phyloP scores from a whole-genome alignment of 2,888 invertebrate species.

The Acrobeloides nanus region DNA sequence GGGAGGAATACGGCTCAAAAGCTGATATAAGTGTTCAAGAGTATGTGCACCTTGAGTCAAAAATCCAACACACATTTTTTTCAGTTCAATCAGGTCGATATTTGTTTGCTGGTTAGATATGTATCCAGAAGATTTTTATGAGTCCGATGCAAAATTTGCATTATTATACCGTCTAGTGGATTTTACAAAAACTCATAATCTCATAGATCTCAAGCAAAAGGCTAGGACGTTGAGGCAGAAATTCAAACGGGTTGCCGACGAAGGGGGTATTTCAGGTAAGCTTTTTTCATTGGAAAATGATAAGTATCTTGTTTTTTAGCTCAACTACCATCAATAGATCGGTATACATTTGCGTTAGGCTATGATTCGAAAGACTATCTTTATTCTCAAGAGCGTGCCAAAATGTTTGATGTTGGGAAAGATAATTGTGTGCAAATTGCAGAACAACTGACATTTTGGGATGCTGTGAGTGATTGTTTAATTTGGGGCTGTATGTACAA shows the following conservation, averaged over 20 bases:
- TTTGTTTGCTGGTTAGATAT: conserved; percentile 95
- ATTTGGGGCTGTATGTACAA: too few species aligned
- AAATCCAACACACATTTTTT: conserved; percentile 4
- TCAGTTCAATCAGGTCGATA: conserved; percentile 55
- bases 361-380: conserved; percentile 41
- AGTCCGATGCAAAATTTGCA: conserved; percentile 65
- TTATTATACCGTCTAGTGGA: conserved; percentile 74
- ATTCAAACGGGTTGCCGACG: conserved; percentile 36
- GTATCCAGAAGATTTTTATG: conserved; percentile 87
- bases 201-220: conserved; percentile 30
- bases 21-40: conserved; percentile 7
- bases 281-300: background rate
- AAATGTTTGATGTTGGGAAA: conserved; percentile 49
- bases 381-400: conserved; percentile 27
- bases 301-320: conserved; percentile 24
- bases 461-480: conserved; percentile 72
- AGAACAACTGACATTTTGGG: conserved; percentile 92
- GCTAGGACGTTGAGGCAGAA: conserved; percentile 43
- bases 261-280: conserved; percentile 42
- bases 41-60: conserved; percentile 5
- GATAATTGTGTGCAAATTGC: conserved; percentile 75
- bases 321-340: conserved; percentile 45
- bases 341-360: conserved; percentile 34
- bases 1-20: conserved; percentile 13
- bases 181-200: conserved; percentile 58